Base-by-base conservation (phyloP, 2,797 vertebrate species). In the Pachyuromys duprasi region DNA sequence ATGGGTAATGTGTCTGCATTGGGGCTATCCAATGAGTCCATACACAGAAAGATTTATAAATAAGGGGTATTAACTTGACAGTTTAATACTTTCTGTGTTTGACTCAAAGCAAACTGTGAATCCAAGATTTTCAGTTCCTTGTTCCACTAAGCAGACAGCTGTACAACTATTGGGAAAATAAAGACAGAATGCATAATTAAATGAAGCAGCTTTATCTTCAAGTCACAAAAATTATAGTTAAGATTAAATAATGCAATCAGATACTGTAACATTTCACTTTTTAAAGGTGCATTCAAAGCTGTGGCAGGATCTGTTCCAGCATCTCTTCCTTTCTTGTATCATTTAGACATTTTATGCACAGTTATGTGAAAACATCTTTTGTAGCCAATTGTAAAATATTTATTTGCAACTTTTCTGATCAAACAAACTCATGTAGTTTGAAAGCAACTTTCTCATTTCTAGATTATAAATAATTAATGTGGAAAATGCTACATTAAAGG, bases 361-460 rank as follows among this genome's bases (percentile, higher is more conserved):
- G 36, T 74, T 33, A n/a, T 18, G 17, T 87, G 13, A 18, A 49
- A 55, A 1, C 53, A 36, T 28, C 20, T 80, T 78, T 86, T 78
- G 78, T 55, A 57, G 39, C 62, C 67, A 81, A 31, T 24, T 62
- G 24, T 60, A 81, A 84, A 86, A n/a, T 57, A 24, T 28, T 94
- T 28, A 13, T 57, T 75, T 63, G 80, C 78, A 45, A 36, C 69
- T 94, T 93, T 89, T 95, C 63, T 87, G 36, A 81, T 91, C 82
- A 87, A 89, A 79, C 11, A 76, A 70, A 83, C 57, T 5, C 13
- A 8, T 49, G 24, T 65, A 5, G 28, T 36, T 39, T n/a, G 4
- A 91, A 92, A n/a, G 31, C n/a, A 63, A n/a, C 63, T 53, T 39
- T 70, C 8, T 91, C 36, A 62, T 26, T 57, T 76, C 18, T 20